Conservation (phyloP, 2,888 invertebrate species). For the Drosophila melanosoma region DNA sequence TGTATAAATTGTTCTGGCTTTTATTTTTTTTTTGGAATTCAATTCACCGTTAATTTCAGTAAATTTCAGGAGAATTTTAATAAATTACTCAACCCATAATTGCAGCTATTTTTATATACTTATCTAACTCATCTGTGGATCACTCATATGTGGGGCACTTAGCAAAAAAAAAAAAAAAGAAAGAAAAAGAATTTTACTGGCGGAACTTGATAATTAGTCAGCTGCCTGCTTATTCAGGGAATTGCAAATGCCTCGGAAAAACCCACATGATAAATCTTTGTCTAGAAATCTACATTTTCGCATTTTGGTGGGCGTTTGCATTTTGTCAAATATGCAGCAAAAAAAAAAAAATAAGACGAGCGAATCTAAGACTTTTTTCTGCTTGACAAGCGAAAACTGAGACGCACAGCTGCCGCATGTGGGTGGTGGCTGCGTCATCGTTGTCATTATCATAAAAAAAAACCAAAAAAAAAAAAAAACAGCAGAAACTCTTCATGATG, state of each 20-base stretch:
- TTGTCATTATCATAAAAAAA: slow-evolving; percentile 45
- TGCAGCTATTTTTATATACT: neutral
- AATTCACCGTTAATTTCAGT: neutral
- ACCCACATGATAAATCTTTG: slow-evolving; percentile 44
- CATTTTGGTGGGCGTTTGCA: slow-evolving; percentile 65
- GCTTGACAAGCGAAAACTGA: slow-evolving; percentile 51
- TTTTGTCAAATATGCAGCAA: slow-evolving; percentile 62
- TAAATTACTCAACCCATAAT: slow-evolving; percentile 7
- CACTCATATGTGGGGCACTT: slow-evolving; percentile 6
- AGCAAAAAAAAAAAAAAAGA: slow-evolving; percentile 23
- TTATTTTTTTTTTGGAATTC: too few species aligned
- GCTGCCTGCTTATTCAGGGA: slow-evolving; percentile 28
- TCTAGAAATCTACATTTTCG: slow-evolving; percentile 48
- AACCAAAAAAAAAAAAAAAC: neutral
- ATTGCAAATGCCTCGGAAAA: slow-evolving; percentile 30
- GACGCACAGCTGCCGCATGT: slow-evolving; percentile 56
- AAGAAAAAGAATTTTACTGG: slow-evolving; percentile 1
- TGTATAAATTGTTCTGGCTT: neutral
- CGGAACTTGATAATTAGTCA: slow-evolving; percentile 43
- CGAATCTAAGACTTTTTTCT: slow-evolving; percentile 2
- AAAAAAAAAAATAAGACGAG: slow-evolving; percentile 1
- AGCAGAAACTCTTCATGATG: slow-evolving; percentile 26
- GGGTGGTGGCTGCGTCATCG: slow-evolving; percentile 55
- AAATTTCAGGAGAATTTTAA: neutral
- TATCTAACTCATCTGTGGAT: neutral